Conservation (phyloP, 35 echinoderm and acorn worm species). For the Ophioderma brevispina region DNA sequence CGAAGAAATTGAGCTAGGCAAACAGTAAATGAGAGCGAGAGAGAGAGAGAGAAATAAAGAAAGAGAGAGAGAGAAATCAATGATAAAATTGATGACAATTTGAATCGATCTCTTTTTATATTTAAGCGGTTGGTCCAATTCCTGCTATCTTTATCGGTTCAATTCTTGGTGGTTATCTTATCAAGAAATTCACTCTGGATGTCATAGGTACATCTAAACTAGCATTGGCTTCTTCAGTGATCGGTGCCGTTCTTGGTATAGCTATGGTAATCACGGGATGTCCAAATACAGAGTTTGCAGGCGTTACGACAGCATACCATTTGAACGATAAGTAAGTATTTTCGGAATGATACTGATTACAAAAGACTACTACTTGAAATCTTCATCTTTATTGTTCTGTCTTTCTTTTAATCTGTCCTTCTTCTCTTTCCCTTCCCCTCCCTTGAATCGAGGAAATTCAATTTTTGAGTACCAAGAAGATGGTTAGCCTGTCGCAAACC, state of each 20-base stretch:
- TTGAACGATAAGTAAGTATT: too few species aligned
- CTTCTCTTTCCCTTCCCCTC: too few species aligned
- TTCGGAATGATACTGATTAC: not conserved
- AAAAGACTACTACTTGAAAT: not conserved
- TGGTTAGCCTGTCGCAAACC: too few species aligned
- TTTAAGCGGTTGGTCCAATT: constrained; percentile 9
- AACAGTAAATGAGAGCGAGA: too few species aligned
- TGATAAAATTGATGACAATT: not conserved
- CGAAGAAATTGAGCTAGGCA: too few species aligned
- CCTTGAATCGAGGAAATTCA: too few species aligned
- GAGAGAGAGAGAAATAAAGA: too few species aligned
- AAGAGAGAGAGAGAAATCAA: not conserved
- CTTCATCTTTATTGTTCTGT: not conserved
- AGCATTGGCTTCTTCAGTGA: constrained; percentile 17
- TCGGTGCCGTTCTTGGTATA: constrained; percentile 5
- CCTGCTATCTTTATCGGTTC: constrained; percentile 39
- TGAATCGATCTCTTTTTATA: not conserved
- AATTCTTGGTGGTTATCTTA: constrained; percentile 40
- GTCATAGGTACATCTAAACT: constrained; percentile 32
- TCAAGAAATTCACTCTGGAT: constrained; percentile 59
- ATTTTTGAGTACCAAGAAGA: too few species aligned
- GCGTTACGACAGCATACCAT: constrained; percentile 31
- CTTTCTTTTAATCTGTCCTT: too few species aligned
- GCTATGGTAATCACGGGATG: constrained; percentile 19
- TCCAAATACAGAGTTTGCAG: constrained; percentile 18